These are phyloP conservation scores for Tamandua tetradactyla DNA, from an alignment of 2,797 vertebrate genomes.

Conservation along the genomic window DNA sequence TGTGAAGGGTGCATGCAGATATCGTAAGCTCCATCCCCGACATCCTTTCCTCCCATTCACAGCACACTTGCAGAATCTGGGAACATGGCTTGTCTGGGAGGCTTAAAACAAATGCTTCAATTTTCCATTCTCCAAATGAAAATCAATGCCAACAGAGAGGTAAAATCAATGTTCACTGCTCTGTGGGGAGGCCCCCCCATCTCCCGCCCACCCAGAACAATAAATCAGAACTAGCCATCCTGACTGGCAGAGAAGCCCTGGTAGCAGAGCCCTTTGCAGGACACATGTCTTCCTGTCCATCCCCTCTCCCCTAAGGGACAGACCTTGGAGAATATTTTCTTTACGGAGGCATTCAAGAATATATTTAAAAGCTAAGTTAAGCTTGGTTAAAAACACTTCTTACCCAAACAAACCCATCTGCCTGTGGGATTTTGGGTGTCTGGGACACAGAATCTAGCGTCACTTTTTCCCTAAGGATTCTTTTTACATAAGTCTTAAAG, in stretches of 20 bases:
- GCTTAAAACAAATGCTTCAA: constrained; percentile 80
- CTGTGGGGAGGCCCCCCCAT: neutral
- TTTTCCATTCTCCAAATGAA: constrained; percentile 78
- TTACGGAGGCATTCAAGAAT: neutral
- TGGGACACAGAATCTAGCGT: neutral
- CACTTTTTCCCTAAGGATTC: neutral
- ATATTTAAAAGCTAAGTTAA: neutral
- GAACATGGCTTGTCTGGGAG: constrained; percentile 53
- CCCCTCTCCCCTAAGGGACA: neutral
- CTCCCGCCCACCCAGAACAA: constrained; percentile 12
- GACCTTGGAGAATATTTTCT: neutral
- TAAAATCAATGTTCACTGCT: constrained; percentile 73
- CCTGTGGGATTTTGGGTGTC: neutral
- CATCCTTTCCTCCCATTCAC: constrained; percentile 8
- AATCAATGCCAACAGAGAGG: constrained; percentile 72
- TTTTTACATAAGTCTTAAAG: neutral
- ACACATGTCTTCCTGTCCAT: neutral
- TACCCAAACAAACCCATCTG: neutral
- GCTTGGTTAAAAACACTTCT: neutral
- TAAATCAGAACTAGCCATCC: constrained; percentile 22
- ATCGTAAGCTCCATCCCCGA: neutral
- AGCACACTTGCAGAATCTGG: constrained; percentile 22
- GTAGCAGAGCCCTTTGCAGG: neutral
- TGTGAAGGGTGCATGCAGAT: constrained; percentile 33
- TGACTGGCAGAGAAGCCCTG: neutral